phyloP scores from a whole-genome alignment of 2,888 invertebrate species.

The Drosophila siamana region DNA sequence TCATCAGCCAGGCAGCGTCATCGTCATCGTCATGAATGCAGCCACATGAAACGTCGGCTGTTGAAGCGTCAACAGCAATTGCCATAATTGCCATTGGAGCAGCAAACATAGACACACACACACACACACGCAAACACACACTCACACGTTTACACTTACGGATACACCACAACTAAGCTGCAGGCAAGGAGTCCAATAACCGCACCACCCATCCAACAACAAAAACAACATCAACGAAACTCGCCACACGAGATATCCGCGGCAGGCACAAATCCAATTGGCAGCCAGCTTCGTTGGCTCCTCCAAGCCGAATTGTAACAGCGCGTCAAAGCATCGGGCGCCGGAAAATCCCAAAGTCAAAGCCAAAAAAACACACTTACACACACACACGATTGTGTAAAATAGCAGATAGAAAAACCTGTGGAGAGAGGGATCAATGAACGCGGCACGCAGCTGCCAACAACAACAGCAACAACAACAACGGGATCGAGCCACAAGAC shows the following conservation, averaged over 20 bases:
- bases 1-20: constrained; percentile 59
- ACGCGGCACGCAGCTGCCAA: constrained; percentile 75
- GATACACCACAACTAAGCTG: constrained; percentile 43
- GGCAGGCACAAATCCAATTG: constrained; percentile 70
- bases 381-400: constrained; percentile 39
- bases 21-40: constrained; percentile 71
- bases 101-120: constrained; percentile 43
- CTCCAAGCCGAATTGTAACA: constrained; percentile 68
- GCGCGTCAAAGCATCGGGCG: constrained; percentile 53
- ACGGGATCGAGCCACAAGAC: constrained; percentile 4
- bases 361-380: constrained; percentile 36
- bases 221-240: constrained; percentile 49
- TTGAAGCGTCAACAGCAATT: constrained; percentile 80
- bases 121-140: constrained; percentile 42
- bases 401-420: constrained; percentile 3
- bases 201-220: constrained; percentile 58
- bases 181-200: constrained; percentile 79
- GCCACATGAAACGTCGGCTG: constrained; percentile 73
- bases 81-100: constrained; percentile 78
- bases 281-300: constrained; percentile 39
- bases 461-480: constrained; percentile 39
- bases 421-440: constrained; percentile 64
- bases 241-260: constrained; percentile 76
- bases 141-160: constrained; percentile 16
- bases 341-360: constrained; percentile 73